Evolutionary conservation across 1,140 invertebrate species (phyloP), one percentile per base, ranked within the genome.

Genomic region (Anthonomus grandis): DNA sequence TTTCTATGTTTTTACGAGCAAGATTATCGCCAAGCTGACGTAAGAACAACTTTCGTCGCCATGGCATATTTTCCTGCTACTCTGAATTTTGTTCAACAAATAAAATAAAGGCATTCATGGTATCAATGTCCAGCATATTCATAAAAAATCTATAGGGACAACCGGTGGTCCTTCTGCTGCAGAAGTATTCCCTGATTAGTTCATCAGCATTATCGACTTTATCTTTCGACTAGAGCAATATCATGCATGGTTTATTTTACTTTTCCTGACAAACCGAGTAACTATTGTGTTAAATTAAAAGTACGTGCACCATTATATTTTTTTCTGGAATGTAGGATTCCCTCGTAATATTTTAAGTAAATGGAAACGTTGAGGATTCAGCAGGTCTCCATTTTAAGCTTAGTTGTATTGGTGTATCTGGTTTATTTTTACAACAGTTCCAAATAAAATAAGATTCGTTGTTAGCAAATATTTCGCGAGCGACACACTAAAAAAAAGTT

Each of bases 271-370:
- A 31, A 31, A 31, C n/a, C 27, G 27, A 31, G 27, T 31, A 6
- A 31, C 6, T 31, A n/a, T 31, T n/a, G n/a, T 31, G 27, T 31
- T 31, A 25, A 12, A 19, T 58, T 12, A 60, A 69, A 10, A 67
- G 41, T 9, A 67, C n/a, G 47, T 64, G 48, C 13, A 69, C 66
- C 44, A 47, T 45, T 45, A 47, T 50, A 22, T 62, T n/a, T n/a
- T n/a, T n/a, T n/a, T n/a, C n/a, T n/a, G n/a, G n/a, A n/a, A n/a
- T n/a, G n/a, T n/a, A n/a, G n/a, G n/a, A n/a, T n/a, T n/a, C n/a
- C n/a, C n/a, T n/a, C n/a, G n/a, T n/a, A n/a, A n/a, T n/a, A n/a
- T n/a, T n/a, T n/a, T n/a, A n/a, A n/a, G n/a, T n/a, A n/a, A n/a
- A n/a, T n/a, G n/a, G n/a, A n/a, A n/a, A n/a, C n/a, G n/a, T 62